Conservation (phyloP, 1,140 invertebrate genomes). For the Steinernema khuongi region DNA sequence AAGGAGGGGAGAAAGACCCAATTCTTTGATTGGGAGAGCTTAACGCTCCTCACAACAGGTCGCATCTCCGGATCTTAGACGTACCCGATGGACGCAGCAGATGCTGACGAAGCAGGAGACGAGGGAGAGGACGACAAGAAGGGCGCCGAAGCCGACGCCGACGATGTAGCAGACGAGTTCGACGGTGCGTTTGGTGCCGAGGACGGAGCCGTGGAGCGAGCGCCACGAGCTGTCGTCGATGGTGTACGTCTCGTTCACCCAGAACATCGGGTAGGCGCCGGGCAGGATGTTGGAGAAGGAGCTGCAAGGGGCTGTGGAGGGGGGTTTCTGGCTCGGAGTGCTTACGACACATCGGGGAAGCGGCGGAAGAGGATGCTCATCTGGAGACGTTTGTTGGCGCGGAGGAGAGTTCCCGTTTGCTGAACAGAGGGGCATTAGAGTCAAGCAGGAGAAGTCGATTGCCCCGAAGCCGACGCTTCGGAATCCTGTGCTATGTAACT, state of each 20-base stretch:
- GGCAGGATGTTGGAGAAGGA: constrained; percentile 28
- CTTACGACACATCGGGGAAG: constrained; percentile 15
- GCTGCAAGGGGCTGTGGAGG: constrained; percentile 10
- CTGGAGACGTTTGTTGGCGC: constrained; percentile 31
- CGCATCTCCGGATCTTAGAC: too few species aligned
- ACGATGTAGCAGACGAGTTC: constrained; percentile 10
- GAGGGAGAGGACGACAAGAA: constrained; percentile 1
- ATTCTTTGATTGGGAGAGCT: too few species aligned
- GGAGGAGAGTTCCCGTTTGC: constrained; percentile 33
- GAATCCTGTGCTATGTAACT: too few species aligned
- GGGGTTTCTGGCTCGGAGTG: not conserved
- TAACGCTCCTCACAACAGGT: too few species aligned
- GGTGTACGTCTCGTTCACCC: constrained; percentile 27
- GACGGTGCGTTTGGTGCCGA: not conserved
- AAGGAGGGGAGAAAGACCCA: not conserved
- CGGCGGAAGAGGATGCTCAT: constrained; percentile 32
- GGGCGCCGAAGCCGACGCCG: not conserved
- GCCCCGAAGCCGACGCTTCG: too few species aligned
- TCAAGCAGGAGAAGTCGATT: too few species aligned
- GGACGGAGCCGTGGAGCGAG: not conserved
- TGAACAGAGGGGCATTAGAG: constrained; percentile 17
- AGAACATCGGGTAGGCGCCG: constrained; percentile 34
- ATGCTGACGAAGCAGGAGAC: not conserved
- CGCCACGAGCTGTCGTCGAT: constrained; percentile 21
- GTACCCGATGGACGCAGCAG: not conserved